Evolutionary conservation across 2,888 invertebrate genomes (phyloP).

Genomic region (Lysandra bellargus): DNA sequence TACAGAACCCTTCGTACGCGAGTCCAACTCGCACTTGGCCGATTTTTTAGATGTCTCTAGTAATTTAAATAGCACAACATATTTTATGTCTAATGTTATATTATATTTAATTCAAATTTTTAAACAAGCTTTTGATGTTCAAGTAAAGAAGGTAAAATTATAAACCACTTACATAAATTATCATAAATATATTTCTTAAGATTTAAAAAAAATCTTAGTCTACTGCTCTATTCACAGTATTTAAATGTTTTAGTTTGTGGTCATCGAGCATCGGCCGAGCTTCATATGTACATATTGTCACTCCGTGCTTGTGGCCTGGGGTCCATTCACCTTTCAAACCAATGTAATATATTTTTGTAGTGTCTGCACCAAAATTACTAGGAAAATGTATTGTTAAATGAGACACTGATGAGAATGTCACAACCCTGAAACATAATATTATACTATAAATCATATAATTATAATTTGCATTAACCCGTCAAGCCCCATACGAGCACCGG

Average conservation of each 20-base stretch:
- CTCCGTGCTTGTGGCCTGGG: constrained; percentile 91
- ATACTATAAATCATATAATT: not conserved
- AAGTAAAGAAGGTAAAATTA: not conserved
- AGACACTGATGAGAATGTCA: constrained; percentile 93
- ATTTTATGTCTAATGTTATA: not conserved
- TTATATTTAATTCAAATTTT: not conserved
- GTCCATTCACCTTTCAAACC: constrained; percentile 96
- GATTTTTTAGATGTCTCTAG: too few species aligned
- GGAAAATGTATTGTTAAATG: constrained; percentile 96
- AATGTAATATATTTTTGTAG: constrained; percentile 94
- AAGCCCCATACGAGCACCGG: too few species aligned
- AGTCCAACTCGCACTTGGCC: too few species aligned
- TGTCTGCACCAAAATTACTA: constrained; percentile 92
- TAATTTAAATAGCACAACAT: not conserved
- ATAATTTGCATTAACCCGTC: not conserved
- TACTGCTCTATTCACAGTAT: constrained; percentile 81
- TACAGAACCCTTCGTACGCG: too few species aligned
- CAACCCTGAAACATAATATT: constrained; percentile 84
- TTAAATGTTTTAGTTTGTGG: constrained; percentile 86
- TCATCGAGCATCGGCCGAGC: constrained; percentile 91
- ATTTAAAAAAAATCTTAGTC: constrained; percentile 53
- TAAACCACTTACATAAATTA: not conserved
- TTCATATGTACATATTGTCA: constrained; percentile 96
- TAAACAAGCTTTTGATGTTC: not conserved
- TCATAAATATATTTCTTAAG: constrained; percentile 10